phyloP scores from a whole-genome alignment of 1,140 invertebrate genomes.

The Drosophila azteca region DNA sequence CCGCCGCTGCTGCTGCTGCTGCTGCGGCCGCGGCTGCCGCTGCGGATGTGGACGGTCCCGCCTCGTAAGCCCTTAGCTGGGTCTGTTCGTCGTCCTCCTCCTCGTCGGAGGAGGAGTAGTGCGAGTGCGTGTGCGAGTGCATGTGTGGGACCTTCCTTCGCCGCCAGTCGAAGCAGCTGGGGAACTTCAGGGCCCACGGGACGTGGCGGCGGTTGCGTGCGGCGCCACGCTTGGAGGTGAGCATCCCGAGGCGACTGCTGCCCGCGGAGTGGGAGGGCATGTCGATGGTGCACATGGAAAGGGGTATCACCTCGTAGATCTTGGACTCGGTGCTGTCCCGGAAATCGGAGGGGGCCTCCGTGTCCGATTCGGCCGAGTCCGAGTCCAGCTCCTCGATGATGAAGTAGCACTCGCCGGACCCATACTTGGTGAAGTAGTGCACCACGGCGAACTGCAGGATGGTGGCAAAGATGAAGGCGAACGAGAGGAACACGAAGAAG shows the following conservation, averaged over 20 bases:
- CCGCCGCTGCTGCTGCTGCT: constrained; percentile 40
- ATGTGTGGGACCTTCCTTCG: constrained; percentile 25
- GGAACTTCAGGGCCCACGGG: constrained; percentile 34
- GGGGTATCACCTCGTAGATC: constrained; percentile 79
- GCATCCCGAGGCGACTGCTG: constrained; percentile 59
- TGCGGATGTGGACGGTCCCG: constrained; percentile 54
- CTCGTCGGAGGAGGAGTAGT: constrained; percentile 55
- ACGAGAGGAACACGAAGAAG: constrained; percentile 94
- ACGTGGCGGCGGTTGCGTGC: constrained; percentile 65
- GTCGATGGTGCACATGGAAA: constrained; percentile 75
- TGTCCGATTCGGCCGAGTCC: constrained; percentile 85
- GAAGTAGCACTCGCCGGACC: constrained; percentile 93
- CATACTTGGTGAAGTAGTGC: constrained; percentile 95
- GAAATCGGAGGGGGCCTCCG: constrained; percentile 54
- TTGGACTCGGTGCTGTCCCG: constrained; percentile 72
- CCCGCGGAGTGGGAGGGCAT: constrained; percentile 53
- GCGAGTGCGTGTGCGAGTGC: not conserved
- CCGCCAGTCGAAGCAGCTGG: constrained; percentile 61
- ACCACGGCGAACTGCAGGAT: constrained; percentile 95
- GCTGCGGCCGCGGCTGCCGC: constrained; percentile 31
- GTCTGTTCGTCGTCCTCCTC: constrained; percentile 77
- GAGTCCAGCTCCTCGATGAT: constrained; percentile 86
- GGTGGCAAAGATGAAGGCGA: constrained; percentile 94
- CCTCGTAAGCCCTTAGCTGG: constrained; percentile 60
- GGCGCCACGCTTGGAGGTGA: constrained; percentile 34